Conservation (phyloP, 2,797 vertebrate species). For the Melopsittacus undulatus region DNA sequence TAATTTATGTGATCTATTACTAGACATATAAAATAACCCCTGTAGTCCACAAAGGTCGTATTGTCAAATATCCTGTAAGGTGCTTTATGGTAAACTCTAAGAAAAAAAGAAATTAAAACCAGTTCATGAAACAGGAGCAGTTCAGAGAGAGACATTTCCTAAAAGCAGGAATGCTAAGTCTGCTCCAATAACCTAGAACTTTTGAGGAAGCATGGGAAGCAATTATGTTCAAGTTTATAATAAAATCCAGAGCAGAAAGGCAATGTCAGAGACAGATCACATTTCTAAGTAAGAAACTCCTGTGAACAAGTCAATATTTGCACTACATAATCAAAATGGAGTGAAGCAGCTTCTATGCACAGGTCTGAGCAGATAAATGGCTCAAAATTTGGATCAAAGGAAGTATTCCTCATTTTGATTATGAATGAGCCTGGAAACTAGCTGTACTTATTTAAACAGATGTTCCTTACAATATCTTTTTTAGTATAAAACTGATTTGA, state of each 20-base stretch:
- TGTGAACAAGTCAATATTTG: slow-evolving; percentile 29
- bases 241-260: slow-evolving; percentile 43
- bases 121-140: background rate
- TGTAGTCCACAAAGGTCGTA: background rate
- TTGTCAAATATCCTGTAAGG: background rate
- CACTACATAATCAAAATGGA: slow-evolving; percentile 42
- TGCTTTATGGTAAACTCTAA: background rate
- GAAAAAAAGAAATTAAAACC: background rate
- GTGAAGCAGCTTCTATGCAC: background rate
- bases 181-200: slow-evolving; percentile 3
- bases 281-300: slow-evolving; percentile 15
- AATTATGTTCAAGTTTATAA: background rate
- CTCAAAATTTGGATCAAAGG: slow-evolving; percentile 7
- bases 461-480: background rate
- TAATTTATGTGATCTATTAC: background rate
- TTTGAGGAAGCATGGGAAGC: slow-evolving; percentile 33
- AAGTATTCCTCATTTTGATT: background rate
- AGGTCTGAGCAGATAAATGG: slow-evolving; percentile 17
- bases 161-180: background rate
- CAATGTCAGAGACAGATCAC: slow-evolving; percentile 37
- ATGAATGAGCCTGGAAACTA: slow-evolving; percentile 4
- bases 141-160: background rate
- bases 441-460: background rate
- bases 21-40: background rate
- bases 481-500: background rate